A percentile compares a stretch with the other conserved stretches of the same genome.
These are phyloP conservation scores for Nomada goodeniana DNA, from an alignment of 2,888 invertebrate genomes.

Conservation along the genomic window DNA sequence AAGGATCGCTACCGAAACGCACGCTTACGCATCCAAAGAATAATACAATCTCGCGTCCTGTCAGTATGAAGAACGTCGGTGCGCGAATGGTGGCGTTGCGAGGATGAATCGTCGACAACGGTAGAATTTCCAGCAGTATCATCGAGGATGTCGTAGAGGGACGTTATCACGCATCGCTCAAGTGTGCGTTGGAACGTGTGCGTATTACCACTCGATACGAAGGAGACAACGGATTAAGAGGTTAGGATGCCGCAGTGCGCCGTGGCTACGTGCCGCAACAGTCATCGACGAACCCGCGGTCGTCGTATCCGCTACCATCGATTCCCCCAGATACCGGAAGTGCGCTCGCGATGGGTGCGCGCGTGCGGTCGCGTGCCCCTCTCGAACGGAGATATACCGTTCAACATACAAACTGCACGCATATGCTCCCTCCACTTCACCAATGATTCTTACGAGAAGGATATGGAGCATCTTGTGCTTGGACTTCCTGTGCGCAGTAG, in stretches of 20 bases:
- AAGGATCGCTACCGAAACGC: conserved; percentile 16
- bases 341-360: conserved; percentile 85
- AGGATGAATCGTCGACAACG: conserved; percentile 17
- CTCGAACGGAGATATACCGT: conserved; percentile 82
- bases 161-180: conserved; percentile 19
- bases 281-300: conserved; percentile 86
- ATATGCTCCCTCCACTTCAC: conserved; percentile 86
- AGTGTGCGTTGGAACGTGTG: conserved; percentile 11
- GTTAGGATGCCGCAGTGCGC: conserved; percentile 87
- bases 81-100: neutral
- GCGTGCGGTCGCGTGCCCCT: conserved; percentile 86
- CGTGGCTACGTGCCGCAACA: conserved; percentile 86
- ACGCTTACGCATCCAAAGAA: neutral
- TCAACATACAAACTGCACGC: conserved; percentile 86
- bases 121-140: conserved; percentile 23
- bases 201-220: conserved; percentile 4
- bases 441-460: conserved; percentile 85
- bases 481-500: conserved; percentile 86
- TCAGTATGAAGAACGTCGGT: conserved; percentile 18
- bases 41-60: neutral
- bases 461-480: conserved; percentile 86
- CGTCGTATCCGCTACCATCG: conserved; percentile 86
- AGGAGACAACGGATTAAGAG: conserved; percentile 46
- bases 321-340: conserved; percentile 86
- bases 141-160: conserved; percentile 46